Conservation (phyloP, 2,797 vertebrate genomes). For the Lepidocolaptes lacrymiger region DNA sequence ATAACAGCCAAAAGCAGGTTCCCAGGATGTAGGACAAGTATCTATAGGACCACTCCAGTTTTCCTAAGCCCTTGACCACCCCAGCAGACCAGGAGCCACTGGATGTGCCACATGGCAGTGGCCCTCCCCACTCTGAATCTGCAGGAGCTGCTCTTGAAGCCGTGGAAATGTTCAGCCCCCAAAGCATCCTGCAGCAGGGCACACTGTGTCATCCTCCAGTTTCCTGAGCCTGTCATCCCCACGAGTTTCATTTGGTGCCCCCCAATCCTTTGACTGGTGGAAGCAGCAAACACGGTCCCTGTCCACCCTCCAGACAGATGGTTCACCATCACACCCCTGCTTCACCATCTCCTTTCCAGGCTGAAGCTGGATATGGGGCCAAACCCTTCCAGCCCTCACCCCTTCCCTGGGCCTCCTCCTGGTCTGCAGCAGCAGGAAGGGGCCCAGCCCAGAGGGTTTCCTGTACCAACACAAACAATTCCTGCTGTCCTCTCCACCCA, state of each 20-base stretch:
- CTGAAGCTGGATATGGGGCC: background rate
- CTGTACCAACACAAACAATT: background rate
- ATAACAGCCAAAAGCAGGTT: background rate
- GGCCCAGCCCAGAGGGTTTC: fast-evolving
- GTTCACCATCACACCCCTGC: background rate
- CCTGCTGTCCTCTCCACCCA: background rate
- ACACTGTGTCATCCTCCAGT: background rate
- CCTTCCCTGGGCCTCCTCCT: background rate
- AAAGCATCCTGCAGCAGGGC: background rate
- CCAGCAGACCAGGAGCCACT: fast-evolving
- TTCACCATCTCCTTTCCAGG: background rate
- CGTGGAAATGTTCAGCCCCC: background rate
- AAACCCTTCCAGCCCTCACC: background rate
- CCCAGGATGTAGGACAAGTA: background rate
- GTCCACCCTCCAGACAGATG: background rate
- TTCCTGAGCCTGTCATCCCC: background rate
- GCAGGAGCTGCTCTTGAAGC: background rate
- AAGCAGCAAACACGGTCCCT: fast-evolving
- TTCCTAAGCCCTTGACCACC: background rate
- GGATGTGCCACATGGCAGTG: background rate
- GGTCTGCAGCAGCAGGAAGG: background rate
- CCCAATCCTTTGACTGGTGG: background rate
- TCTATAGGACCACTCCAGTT: background rate
- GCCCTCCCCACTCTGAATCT: background rate
- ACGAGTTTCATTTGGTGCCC: background rate